Evolutionary conservation across 2,797 vertebrate genomes (phyloP).

Genomic region (Sebastolobus alascanus): DNA sequence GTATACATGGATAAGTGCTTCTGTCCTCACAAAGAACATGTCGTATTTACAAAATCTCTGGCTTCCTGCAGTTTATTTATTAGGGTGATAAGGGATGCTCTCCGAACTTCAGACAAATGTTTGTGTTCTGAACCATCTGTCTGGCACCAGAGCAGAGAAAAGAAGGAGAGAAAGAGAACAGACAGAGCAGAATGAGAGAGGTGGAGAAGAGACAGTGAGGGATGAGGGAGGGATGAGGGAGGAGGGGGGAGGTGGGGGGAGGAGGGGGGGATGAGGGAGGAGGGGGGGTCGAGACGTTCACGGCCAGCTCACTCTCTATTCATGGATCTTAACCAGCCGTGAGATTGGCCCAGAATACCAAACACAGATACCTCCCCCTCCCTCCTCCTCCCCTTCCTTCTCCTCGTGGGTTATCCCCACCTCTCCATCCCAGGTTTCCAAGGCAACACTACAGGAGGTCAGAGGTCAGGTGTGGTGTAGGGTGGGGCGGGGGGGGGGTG

Average conservation of each 20-base stretch:
- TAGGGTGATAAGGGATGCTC: conserved; percentile 89
- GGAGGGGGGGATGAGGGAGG: conserved; percentile 2
- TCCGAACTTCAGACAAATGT: conserved; percentile 89
- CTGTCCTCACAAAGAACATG: conserved; percentile 26
- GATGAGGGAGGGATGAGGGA: conserved; percentile 28
- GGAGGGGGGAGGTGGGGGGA: too few species aligned
- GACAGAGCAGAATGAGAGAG: conserved; percentile 34
- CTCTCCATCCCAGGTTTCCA: conserved; percentile 86
- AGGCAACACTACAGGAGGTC: conserved; percentile 94
- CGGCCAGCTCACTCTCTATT: conserved; percentile 93
- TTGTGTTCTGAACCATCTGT: conserved; percentile 94
- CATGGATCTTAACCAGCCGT: conserved; percentile 97
- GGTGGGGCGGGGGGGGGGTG: conserved; percentile 84
- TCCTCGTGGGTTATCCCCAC: conserved; percentile 30
- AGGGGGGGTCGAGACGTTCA: conserved; percentile 75
- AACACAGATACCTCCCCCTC: conserved; percentile 87
- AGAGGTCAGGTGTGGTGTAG: conserved; percentile 94
- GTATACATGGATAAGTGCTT: conserved; percentile 87
- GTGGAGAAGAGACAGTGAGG: conserved; percentile 43
- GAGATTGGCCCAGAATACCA: conserved; percentile 96
- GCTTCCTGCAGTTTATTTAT: conserved; percentile 81
- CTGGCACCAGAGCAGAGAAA: conserved; percentile 76
- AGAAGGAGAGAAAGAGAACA: conserved; percentile 34
- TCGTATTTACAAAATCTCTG: conserved; percentile 36
- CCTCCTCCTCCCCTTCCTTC: conserved; percentile 60